phyloP scores from a whole-genome alignment of 2,113 vertebrate species.

The Puffinus mauretanicus region DNA sequence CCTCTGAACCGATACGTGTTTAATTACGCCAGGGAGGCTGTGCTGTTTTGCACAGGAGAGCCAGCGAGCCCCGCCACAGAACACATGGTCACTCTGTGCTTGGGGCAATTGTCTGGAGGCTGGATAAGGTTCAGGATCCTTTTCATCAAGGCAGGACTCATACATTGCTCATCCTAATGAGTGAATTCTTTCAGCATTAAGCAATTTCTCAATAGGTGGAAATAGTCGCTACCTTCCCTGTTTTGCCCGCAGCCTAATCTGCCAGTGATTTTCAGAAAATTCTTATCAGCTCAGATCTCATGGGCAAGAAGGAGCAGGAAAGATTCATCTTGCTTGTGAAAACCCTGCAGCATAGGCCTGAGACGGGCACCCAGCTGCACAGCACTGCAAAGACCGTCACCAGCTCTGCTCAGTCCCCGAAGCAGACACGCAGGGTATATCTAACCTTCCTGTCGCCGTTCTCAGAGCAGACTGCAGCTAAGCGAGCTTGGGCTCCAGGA shows the following conservation, averaged over 20 bases:
- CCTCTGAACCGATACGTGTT: not conserved
- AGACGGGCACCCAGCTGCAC: not conserved
- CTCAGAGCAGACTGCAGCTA: not conserved
- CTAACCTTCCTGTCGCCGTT: fast-evolving
- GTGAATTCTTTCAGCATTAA: not conserved
- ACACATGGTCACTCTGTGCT: not conserved
- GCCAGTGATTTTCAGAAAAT: not conserved
- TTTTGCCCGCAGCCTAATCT: not conserved
- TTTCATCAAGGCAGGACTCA: not conserved
- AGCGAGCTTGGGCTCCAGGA: fast-evolving
- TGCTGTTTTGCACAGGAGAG: not conserved
- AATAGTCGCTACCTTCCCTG: not conserved
- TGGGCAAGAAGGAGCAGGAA: not conserved
- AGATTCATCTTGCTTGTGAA: not conserved
- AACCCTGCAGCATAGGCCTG: not conserved
- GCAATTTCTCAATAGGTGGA: not conserved
- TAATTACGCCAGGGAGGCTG: not conserved
- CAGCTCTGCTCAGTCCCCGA: not conserved
- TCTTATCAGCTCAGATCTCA: not conserved
- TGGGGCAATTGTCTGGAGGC: not conserved
- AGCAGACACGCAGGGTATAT: not conserved
- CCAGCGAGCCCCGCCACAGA: fast-evolving
- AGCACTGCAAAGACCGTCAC: not conserved
- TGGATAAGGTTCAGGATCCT: not conserved
- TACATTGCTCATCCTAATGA: not conserved